Evolutionary conservation across 2,888 invertebrate genomes (phyloP), one percentile per base, ranked within the genome.

Genomic region (Drosophila imparisetae): DNA sequence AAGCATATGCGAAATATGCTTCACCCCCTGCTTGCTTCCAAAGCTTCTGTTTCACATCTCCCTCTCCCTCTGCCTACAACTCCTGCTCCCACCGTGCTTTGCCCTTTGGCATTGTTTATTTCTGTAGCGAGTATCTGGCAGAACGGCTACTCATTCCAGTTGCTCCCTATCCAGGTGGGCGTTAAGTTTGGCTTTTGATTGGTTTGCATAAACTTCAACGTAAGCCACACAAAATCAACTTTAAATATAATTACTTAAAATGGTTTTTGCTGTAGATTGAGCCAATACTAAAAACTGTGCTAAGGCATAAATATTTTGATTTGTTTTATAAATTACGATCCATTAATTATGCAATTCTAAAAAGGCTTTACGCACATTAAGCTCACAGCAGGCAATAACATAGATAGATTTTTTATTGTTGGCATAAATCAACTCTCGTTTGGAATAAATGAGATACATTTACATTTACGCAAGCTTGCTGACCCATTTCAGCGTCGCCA

Each of bases 1-100:
- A 89, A 89, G 81, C 89, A 86, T 88, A 86, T 84, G 78, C 75
- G 73, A n/a, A 72, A 70, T 42, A 42, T 15, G 30, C 40, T 29
- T 59, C 69, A 30, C 4, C 63, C 59, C 13, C 53, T 49, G 49
- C 49, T 55, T 29, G 15, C 24, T 29, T 45, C 29, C 40, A 77
- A 64, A 78, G 49, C 60, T 79, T 77, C 75, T 70, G 70, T 66
- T 59, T 48, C 45, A 55, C 27, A 38, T 38, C 54, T n/a, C 6
- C n/a, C 50, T 48, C 7, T 1, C 0, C 42, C 1, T 30, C 0
- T 13, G 15, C 15, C 8, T 38, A 21, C 32, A 7, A 6, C 32
- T 29, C 6, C 11, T 29, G 50, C 18, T 10, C 27, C 36, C 18
- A 34, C 27, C 4, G 11, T 24, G 11, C 27, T 55, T 21, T 29